Percentiles rank a stretch among this genome's conserved stretches.
Evolutionary conservation across 2,797 vertebrate species (phyloP).

Genomic region (Hoplostethus atlanticus): DNA sequence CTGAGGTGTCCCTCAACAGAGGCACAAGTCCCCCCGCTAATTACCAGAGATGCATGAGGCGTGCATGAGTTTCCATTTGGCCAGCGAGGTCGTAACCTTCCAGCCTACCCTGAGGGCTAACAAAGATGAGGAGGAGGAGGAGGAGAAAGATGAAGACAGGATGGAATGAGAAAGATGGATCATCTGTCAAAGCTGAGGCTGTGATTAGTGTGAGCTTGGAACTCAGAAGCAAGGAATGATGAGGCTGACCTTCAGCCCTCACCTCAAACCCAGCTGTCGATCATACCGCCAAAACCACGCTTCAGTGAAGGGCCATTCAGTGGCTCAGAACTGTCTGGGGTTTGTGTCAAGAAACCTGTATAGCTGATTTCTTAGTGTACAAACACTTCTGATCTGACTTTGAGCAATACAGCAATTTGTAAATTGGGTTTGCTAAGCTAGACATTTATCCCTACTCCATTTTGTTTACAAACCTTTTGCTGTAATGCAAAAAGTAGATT

Average conservation of each 20-base stretch:
- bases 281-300: constrained; percentile 45
- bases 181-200: constrained; percentile 48
- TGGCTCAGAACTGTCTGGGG: constrained; percentile 4
- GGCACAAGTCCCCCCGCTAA: constrained; percentile 17
- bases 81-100: constrained; percentile 23
- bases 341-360: constrained; percentile 1
- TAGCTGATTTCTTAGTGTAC: background rate
- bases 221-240: constrained; percentile 25
- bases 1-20: constrained; percentile 10
- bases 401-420: background rate
- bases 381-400: background rate
- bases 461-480: constrained; percentile 13
- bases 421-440: background rate
- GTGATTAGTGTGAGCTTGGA: constrained; percentile 56
- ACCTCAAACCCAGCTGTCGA: constrained; percentile 49
- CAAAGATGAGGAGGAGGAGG: background rate
- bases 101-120: constrained; percentile 4
- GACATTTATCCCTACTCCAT: background rate
- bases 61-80: constrained; percentile 27
- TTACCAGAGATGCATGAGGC: constrained; percentile 20
- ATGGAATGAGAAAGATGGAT: constrained; percentile 44
- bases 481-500: constrained; percentile 14
- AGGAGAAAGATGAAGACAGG: background rate
- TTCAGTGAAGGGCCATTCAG: constrained; percentile 25
- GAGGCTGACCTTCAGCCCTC: constrained; percentile 55